Evolutionary conservation across 2,797 vertebrate species (phyloP).

Genomic region (Sebastes trivittatus): DNA sequence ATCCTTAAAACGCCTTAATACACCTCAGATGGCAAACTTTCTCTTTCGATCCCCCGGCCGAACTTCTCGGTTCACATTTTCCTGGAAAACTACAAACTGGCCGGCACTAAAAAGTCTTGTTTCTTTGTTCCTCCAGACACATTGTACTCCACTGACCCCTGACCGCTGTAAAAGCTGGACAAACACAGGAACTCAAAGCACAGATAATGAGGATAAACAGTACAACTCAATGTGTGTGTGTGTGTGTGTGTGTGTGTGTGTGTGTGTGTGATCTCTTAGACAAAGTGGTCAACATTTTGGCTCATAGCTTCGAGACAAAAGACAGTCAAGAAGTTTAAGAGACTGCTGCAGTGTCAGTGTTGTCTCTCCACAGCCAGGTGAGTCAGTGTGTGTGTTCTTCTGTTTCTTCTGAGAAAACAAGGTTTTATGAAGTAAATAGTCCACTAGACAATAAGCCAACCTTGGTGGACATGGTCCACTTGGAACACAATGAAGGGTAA

Average conservation of each 20-base stretch:
- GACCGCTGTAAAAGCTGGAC: constrained; percentile 58
- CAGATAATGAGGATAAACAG: constrained; percentile 64
- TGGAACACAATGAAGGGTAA: constrained; percentile 18
- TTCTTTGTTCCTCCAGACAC: constrained; percentile 1
- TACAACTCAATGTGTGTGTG: not conserved
- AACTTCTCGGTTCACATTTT: not conserved
- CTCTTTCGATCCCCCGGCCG: not conserved
- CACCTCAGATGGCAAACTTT: constrained; percentile 11
- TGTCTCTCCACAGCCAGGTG: no score
- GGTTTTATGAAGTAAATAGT: constrained; percentile 4
- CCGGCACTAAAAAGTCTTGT: not conserved
- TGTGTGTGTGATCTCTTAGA: no score
- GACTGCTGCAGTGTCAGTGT: no score
- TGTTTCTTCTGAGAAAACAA: no score
- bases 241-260: not conserved
- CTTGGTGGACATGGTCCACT: constrained; percentile 16
- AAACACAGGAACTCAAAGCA: constrained; percentile 60
- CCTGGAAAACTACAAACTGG: not conserved
- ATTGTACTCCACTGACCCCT: constrained; percentile 32
- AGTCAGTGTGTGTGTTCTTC: no score
- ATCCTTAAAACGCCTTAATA: not conserved
- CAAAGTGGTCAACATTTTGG: constrained; percentile 18
- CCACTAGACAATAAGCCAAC: constrained; percentile 47
- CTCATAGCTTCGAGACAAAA: no score
- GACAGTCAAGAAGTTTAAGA: no score